phyloP scores from a whole-genome alignment of 2,888 invertebrate species.

The Diplazon laetatorius region DNA sequence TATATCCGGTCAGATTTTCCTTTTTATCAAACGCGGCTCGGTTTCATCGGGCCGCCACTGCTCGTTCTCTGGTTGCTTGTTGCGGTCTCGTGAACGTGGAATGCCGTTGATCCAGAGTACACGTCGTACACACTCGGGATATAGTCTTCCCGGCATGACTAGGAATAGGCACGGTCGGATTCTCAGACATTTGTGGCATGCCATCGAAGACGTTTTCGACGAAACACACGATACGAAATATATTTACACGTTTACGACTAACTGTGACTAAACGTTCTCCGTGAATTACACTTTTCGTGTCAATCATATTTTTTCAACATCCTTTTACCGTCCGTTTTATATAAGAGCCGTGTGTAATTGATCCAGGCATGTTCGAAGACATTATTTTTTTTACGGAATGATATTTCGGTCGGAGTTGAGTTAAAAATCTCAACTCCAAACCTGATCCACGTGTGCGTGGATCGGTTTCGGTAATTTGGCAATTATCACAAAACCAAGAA shows the following conservation, averaged over 20 bases:
- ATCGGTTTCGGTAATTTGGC: no score
- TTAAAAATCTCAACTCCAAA: no score
- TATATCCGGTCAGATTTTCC: no score
- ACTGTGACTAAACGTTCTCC: neutral
- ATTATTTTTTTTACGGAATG: neutral
- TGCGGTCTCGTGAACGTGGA: constrained; percentile 44
- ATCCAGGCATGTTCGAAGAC: no score
- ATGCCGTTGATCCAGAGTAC: constrained; percentile 53
- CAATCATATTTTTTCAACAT: no score
- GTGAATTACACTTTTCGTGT: neutral
- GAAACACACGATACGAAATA: neutral
- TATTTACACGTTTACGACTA: constrained; percentile 10
- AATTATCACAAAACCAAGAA: no score
- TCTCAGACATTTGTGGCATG: constrained; percentile 41
- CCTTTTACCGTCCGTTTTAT: no score
- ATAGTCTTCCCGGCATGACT: constrained; percentile 26
- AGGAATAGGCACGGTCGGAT: constrained; percentile 25
- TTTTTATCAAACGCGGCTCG: constrained; percentile 27
- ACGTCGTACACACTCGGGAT: constrained; percentile 31
- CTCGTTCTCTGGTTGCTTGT: constrained; percentile 32
- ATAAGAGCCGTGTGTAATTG: no score
- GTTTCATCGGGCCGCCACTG: neutral
- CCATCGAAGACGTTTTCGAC: constrained; percentile 34
- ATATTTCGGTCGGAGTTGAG: no score
- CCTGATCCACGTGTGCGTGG: no score